Evolutionary conservation across 2,888 invertebrate species (phyloP), one percentile per base, ranked within the genome.

Genomic region (Stramonita haemastoma): DNA sequence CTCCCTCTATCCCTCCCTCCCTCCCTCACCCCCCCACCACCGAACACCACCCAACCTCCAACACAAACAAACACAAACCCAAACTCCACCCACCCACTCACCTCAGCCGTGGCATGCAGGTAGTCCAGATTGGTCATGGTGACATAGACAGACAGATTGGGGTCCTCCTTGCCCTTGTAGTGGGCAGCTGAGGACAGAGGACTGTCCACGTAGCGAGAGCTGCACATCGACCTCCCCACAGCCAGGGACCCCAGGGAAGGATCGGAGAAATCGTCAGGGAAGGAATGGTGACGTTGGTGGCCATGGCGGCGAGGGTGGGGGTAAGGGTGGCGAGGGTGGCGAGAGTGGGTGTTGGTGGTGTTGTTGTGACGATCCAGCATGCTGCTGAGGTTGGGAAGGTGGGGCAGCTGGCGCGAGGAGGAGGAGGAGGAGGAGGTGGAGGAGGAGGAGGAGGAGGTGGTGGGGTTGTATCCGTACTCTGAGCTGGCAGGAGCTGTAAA

Each of bases 131-230:
- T 36, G 26, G 73, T 85, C 83, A 70, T 70, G 89, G 60, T 85
- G 46, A 46, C 36, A 73, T 85, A 70, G 73, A 66, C 17, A 73
- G 83, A 73, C 60, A 70, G n/a, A 73, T 85, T 84, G 84, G 60
- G 34, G 85, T 85, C 60, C 83, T 88, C 56, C 56, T 88, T 6
- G n/a, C 70, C 83, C 60, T 83, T 8, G 73, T 34, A n/a, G 85
- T 73, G 26, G 85, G 83, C 36, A 13, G 46, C 15, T 22, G 79
- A 34, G 57, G 57, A 85, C 73, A 73, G 1, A 85, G 66, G 32
- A 34, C 77, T 2, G 86, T 66, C 57, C 34, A 79, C 77, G 79
- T 60, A 70, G 85, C 36, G 73, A 1, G 85, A 32, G 77, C 73
- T 73, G 34, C 36, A 34, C 29, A 56, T 11, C 4, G 87, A 86